Base-by-base conservation (phyloP, 2,113 vertebrate genomes). In the Herpetotheres cachinnans region DNA sequence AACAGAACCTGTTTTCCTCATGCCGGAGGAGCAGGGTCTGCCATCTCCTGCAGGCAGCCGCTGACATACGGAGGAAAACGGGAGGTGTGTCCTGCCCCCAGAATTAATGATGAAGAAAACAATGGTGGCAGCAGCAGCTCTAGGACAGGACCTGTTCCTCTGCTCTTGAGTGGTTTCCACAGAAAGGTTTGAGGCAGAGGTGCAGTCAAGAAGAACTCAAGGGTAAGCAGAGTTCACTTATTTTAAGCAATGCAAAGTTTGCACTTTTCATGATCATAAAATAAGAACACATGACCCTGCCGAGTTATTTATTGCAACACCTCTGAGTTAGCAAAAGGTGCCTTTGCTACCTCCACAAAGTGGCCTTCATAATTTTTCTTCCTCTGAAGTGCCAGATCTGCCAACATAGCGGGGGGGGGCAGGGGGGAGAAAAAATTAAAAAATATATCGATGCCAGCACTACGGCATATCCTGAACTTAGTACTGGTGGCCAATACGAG, bases 281-380 rank as follows among this genome's bases (percentile, higher is more conserved):
- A 59, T n/a, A 87, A 93, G 66, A 93, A 61, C 55, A 47, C 36
- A 12, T 62, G 65, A 91, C 30, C 77, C 29, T 89, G 49, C 44
- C 10, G 3, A 78, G 67, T 63, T 90, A 86, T 86, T 96, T 92
- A 83, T 66, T 96, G 59, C 86, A 89, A 54, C 67, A 74, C 59
- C 59, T 95, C 82, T 89, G 72, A 95, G 25, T 73, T 74, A 91
- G 91, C 38, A 95, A 67, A 96, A 94, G 72, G 52, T 86, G 42
- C 50, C 55, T 96, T 67, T 91, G 69, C 63, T 71, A 74, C 8
- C 24, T 20, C 21, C 40, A 62, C 54, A 61, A 95, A 92, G 72
- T 7, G 2, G 34, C 25, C 62, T 81, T 77, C 36, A 25, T 70
- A 0, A 22, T 66, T 93, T 94, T 80, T 66, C 36, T 89, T 61